Base-by-base conservation (phyloP, 2,113 vertebrate species). In the Bettongia penicillata region DNA sequence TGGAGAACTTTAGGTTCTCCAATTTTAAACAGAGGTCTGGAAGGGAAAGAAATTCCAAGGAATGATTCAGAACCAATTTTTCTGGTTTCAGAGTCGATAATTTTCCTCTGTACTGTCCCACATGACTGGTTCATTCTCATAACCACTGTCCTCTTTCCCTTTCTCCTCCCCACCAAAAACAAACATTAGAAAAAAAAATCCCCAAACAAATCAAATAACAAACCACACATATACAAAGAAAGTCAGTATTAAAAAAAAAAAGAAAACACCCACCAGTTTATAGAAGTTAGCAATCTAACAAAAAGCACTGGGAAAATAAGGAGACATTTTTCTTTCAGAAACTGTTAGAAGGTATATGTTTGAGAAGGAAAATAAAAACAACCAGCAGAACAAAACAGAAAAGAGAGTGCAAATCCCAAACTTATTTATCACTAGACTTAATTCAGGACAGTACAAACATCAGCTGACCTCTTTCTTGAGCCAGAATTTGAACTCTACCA, bases 251-350 rank as follows among this genome's bases (percentile, higher is more conserved):
- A n/a, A 77, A 77, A 77, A 68, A 68, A 68, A 49, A 47, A 49
- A 48, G 14, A 49, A 90, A 90, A 51, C 14, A 68, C 61, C 11
- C 31, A 68, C 5, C 48, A 49, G 28, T 90, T 51, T 49, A 25
- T 49, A 90, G 19, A 90, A 90, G 89, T 90, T 31, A 49, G 19
- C 89, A 90, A 50, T 28, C 89, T 90, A 77, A 43, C 1, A 43
- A 24, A 90, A 91, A 92, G 57, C n/a, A 68, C 52, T 91, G 11
- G 14, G 49, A 94, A 91, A 28, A 25, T 94, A 92, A 92, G 94
- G 94, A 94, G 43, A 37, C 14, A 24, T 48, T 26, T 55, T 55
- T 57, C 55, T 90, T 92, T 92, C 2, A 6, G 51, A 61, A 95
- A 61, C 52, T 61, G 89, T 91, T 95, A 89, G 3, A 3, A 94